Evolutionary conservation across 2,888 invertebrate genomes (phyloP).

Genomic region (Caradrina clavipalpis): DNA sequence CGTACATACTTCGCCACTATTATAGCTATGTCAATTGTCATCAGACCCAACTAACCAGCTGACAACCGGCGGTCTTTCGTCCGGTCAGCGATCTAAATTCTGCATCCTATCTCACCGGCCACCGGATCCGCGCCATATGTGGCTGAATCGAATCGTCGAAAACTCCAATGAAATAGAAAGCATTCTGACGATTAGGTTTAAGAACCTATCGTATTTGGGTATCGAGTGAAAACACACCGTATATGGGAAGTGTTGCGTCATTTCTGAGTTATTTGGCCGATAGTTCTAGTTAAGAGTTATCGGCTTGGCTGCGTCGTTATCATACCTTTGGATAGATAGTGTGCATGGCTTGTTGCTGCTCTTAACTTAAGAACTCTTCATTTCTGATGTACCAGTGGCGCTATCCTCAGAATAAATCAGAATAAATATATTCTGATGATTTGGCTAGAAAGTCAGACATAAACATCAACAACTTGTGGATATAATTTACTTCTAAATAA

Average conservation of each 20-base stretch:
- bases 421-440: slow-evolving; percentile 4
- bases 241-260: slow-evolving; percentile 54
- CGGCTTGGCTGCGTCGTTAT: slow-evolving; percentile 34
- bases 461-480: too few relatives aligned
- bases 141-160: slow-evolving; percentile 23
- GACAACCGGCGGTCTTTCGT: slow-evolving; percentile 20
- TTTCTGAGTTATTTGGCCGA: slow-evolving; percentile 56
- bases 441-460: too few relatives aligned
- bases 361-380: slow-evolving; percentile 4
- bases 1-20: neutral
- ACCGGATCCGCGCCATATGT: slow-evolving; percentile 45
- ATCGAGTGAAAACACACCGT: slow-evolving; percentile 57
- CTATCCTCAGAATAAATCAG: too few relatives aligned
- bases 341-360: slow-evolving; percentile 11
- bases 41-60: neutral
- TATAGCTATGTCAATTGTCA: slow-evolving; percentile 25
- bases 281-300: slow-evolving; percentile 66
- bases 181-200: slow-evolving; percentile 48
- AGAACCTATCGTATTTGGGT: slow-evolving; percentile 54
- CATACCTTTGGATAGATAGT: slow-evolving; percentile 18
- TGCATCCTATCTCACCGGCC: slow-evolving; percentile 19
- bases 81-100: slow-evolving; percentile 28
- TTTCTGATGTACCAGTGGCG: neutral
- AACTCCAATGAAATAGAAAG: slow-evolving; percentile 57
- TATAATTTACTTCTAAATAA: too few relatives aligned